Evolutionary conservation across 2,888 invertebrate species (phyloP), one percentile per base, ranked within the genome.

Genomic region (Junonia oenone): DNA sequence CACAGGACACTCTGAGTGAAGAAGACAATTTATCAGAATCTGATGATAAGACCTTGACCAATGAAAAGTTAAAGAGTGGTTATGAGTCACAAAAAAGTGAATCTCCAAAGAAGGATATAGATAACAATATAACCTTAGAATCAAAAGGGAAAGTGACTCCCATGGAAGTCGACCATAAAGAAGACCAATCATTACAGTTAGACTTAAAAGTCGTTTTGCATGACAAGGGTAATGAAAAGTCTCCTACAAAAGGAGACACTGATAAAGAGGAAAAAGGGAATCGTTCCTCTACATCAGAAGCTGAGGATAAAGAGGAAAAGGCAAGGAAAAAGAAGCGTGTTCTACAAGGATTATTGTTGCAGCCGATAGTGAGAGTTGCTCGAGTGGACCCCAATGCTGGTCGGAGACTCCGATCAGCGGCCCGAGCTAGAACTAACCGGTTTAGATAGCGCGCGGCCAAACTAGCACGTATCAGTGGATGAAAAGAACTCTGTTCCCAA

Each of bases 361-460:
- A 94, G 74, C 94, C 94, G 0, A 92, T 93, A 58, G 94, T 94
- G 65, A 87, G 93, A 9, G 93, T 94, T 64, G 92, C 93, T 72
- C 92, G 94, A 62, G 91, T 94, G 65, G 93, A 93, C 61, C 69
- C 81, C 0, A 62, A 63, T 19, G 76, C 75, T 13, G 76, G 81
- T 29, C 72, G 85, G 0, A 66, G 82, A 0, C 73, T 86, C 58
- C 81, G 85, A 45, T 86, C 86, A 0, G 81, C 83, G 1, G 83
- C 63, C 3, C 65, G 68, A 58, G 37, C 71, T 63, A 58, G 72
- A 55, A n/a, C 70, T 59, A 63, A 50, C 43, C 60, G 69, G 22
- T 64, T 64, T 63, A 75, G 85, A 69, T 83, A 83, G 81, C 87
- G 69, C 58, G 56, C 64, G 51, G 59, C 64, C 55, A 56, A 40